A percentile compares a stretch with the other conserved stretches of the same genome.
Conservation (phyloP, 1,140 invertebrate species). For the Lepidotrigona ventralis region DNA sequence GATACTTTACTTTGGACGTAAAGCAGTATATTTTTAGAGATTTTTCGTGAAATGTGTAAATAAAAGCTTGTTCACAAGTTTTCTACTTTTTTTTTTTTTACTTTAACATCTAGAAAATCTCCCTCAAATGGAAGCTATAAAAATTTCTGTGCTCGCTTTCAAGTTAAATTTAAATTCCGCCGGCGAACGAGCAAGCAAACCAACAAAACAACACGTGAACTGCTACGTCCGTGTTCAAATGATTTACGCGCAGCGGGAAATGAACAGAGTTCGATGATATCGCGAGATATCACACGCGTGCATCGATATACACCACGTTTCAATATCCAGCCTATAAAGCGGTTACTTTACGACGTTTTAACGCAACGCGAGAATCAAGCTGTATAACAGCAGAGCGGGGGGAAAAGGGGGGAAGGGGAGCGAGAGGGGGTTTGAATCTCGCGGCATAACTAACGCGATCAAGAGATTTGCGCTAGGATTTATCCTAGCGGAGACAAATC, state of each 20-base stretch:
- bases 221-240: not conserved
- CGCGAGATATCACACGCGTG: too few species aligned
- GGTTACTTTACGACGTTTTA: conserved; percentile 39
- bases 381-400: too few species aligned
- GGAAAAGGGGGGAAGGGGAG: too few species aligned
- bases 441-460: conserved; percentile 25
- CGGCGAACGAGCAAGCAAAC: not conserved
- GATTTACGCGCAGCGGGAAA: not conserved
- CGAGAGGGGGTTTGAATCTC: not conserved
- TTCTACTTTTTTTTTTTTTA: too few species aligned
- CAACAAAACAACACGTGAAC: not conserved
- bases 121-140: not conserved
- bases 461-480: conserved; percentile 14
- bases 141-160: too few species aligned
- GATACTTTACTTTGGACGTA: too few species aligned
- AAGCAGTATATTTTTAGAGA: too few species aligned
- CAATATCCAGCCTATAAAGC: conserved; percentile 1
- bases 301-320: not conserved
- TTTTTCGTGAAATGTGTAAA: too few species aligned
- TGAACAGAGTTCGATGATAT: not conserved
- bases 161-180: not conserved
- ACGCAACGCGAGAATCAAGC: not conserved
- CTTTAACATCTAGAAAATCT: not conserved
- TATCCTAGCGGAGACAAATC: conserved; percentile 26
- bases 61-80: too few species aligned